These are phyloP conservation scores for Isaurus tuberculatus DNA, from an alignment of 92 coral and sea anemone genomes.

Conservation along the genomic window DNA sequence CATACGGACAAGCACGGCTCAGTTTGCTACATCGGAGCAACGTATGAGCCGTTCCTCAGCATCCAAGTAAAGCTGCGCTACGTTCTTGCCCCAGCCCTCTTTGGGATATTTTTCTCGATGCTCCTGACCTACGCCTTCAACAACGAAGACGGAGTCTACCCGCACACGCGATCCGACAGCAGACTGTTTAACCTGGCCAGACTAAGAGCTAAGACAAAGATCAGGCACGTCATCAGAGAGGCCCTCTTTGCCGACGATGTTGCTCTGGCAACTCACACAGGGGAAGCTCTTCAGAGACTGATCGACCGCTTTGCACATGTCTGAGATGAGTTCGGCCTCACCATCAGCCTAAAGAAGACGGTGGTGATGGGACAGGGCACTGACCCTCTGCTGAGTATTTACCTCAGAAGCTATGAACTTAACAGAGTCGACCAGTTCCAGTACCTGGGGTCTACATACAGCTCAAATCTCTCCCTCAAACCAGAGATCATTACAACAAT, in stretches of 20 bases:
- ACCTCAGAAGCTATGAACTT: neutral
- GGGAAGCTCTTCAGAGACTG: neutral
- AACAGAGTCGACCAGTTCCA: neutral
- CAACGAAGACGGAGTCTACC: constrained; percentile 11
- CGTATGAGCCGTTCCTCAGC: too few species aligned
- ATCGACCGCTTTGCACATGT: neutral
- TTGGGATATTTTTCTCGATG: constrained; percentile 26
- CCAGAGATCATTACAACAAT: neutral
- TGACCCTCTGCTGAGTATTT: neutral
- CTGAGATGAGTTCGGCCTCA: neutral
- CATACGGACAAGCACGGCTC: too few species aligned
- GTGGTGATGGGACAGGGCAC: neutral
- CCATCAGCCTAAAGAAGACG: neutral
- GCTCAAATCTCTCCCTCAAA: neutral
- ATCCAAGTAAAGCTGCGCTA: too few species aligned
- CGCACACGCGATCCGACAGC: neutral
- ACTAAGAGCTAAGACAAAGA: constrained; percentile 17
- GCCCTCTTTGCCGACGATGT: constrained; percentile 5
- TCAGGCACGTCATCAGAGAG: neutral
- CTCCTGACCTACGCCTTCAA: constrained; percentile 10
- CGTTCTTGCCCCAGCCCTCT: constrained; percentile 1
- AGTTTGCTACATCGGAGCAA: too few species aligned
- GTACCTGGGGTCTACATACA: neutral
- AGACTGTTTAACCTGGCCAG: constrained; percentile 34
- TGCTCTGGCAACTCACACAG: neutral